Base-by-base conservation (phyloP, 2,113 vertebrate genomes). In the Empidonax alnorum region DNA sequence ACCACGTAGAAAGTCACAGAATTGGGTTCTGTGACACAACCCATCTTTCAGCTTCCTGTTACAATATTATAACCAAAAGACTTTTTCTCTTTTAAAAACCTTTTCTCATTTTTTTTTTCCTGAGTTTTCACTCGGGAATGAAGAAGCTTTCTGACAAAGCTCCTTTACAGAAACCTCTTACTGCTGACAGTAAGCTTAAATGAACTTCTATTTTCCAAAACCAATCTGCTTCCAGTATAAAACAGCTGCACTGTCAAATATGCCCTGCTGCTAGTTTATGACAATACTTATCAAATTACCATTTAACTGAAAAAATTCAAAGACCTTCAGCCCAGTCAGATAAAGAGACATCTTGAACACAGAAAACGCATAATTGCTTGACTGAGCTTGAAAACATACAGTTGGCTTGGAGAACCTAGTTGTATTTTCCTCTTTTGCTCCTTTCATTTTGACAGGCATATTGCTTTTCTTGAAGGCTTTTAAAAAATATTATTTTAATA, bases 271-370 rank as follows among this genome's bases (percentile, higher is more conserved):
- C 27, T 83, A 50, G 42, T 78, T 92, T 77, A 81, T 81, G 65
- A 80, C 59, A 89, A 63, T 75, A 67, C 42, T 89, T 81, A 59
- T 31, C 30, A 87, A 78, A 92, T 81, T 84, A 59, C 27, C 52
- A 78, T 91, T 93, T 87, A 81, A 78, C 33, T 75, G 33, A 87
- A 89, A 28, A 91, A 86, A 89, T 56, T 93, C 42, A 59, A 89
- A 66, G 39, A 59, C 8, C 6, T 83, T 83, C 83, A 88, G 14
- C 47, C 55, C 35, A 50, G 35, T 53, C 46, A 62, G 41, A 30
- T 58, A 59, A 53, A 89, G 22, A 84, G 25, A 61, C 18, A 66
- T 42, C n/a, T 59, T 84, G 31, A 90, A 89, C 21, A 78, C 7
- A 87, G 71, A 81, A 95, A 82, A 85, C 21, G 18, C 10, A 85